Evolutionary conservation across 1,140 invertebrate species (phyloP).

Genomic region (Zeugodacus cucurbitae): DNA sequence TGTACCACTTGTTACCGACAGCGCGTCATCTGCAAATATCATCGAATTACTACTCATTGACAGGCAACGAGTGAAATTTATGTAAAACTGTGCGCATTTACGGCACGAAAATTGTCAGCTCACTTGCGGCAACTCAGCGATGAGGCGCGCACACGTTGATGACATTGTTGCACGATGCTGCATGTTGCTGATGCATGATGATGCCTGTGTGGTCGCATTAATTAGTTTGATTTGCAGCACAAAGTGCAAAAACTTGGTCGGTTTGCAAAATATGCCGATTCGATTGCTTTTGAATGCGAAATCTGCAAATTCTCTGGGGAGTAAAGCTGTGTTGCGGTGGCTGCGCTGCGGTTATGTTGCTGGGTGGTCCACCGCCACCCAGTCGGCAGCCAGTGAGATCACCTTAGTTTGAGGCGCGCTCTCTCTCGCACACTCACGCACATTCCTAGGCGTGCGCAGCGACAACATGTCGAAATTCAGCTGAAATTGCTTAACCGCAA

Average conservation of each 20-base stretch:
- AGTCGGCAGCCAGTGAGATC: background rate
- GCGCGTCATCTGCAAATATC: background rate
- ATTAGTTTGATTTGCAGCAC: slow-evolving; percentile 27
- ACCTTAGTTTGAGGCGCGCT: background rate
- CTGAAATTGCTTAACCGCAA: background rate
- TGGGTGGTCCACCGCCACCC: slow-evolving; percentile 14
- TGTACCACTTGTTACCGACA: too few relatives aligned
- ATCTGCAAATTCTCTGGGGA: background rate
- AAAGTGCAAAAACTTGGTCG: slow-evolving; percentile 17
- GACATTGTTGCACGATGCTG: too few relatives aligned
- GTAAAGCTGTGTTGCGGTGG: background rate
- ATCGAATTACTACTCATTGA: background rate
- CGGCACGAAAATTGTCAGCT: background rate
- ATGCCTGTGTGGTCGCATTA: slow-evolving; percentile 18
- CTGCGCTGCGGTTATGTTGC: background rate
- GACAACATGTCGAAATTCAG: background rate
- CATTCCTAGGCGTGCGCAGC: background rate
- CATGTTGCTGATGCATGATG: background rate
- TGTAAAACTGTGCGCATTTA: background rate
- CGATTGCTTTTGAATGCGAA: background rate
- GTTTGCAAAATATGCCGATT: background rate
- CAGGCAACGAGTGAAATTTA: background rate
- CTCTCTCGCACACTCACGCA: background rate
- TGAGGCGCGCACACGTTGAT: background rate
- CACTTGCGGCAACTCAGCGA: background rate